Conservation (phyloP, 2,113 vertebrate genomes). For the Tyrannus savana region DNA sequence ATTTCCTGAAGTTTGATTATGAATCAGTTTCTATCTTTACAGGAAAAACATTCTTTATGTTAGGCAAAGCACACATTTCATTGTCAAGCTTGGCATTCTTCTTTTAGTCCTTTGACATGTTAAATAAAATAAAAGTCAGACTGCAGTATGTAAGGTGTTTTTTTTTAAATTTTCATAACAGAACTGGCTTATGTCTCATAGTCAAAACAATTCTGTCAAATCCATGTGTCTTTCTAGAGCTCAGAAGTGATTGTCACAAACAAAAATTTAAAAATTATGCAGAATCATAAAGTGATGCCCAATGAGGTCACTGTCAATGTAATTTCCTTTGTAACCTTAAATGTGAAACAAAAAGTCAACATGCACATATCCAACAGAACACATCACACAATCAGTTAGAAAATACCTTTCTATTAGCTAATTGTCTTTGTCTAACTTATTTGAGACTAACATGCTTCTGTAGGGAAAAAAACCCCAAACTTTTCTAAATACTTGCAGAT, state of each 20-base stretch:
- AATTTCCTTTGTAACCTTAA: not conserved
- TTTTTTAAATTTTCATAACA: not conserved
- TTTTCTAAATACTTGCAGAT: not conserved
- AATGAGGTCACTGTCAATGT: not conserved
- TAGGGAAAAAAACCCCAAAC: not conserved
- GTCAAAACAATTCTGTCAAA: not conserved
- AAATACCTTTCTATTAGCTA: not conserved
- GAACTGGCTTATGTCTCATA: not conserved
- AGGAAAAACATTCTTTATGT: not conserved
- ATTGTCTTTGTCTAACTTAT: not conserved
- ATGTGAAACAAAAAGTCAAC: not conserved
- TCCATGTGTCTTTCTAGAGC: not conserved
- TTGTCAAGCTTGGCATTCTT: slow-evolving; percentile 10
- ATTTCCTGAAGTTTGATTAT: not conserved
- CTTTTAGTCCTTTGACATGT: slow-evolving; percentile 15
- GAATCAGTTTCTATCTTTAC: not conserved
- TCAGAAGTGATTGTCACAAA: not conserved
- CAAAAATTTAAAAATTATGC: not conserved
- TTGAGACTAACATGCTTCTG: not conserved
- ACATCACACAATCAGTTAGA: not conserved
- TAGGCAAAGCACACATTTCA: slow-evolving; percentile 2
- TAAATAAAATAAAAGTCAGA: slow-evolving; percentile 23
- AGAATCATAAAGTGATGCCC: not conserved
- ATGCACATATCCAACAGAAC: not conserved
- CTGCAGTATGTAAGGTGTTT: not conserved